phyloP scores from a whole-genome alignment of 2,113 vertebrate species.

The Sinocyclocheilus maitianheensis region DNA sequence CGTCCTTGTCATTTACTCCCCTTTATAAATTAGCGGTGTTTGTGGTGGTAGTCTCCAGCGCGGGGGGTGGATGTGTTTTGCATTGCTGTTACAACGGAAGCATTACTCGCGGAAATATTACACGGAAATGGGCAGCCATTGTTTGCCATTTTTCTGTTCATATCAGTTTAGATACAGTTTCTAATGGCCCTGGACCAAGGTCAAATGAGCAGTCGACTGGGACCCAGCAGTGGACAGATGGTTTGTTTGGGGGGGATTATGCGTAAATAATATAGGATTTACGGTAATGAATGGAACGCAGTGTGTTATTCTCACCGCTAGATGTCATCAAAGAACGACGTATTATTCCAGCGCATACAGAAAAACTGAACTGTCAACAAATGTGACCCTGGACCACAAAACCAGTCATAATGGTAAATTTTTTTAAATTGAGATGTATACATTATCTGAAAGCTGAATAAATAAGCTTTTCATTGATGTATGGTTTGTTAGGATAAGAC shows the following conservation, averaged over 20 bases:
- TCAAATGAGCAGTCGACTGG: constrained; percentile 22
- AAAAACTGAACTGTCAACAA: neutral
- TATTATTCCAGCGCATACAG: neutral
- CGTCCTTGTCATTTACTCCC: constrained; percentile 71
- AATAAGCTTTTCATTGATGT: no score
- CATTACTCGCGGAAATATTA: neutral
- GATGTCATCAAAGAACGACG: constrained; percentile 10
- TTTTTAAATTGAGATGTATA: no score
- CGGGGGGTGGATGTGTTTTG: neutral
- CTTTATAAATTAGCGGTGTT: constrained; percentile 42
- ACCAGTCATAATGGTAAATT: no score
- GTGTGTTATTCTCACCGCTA: neutral
- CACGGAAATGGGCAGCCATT: neutral
- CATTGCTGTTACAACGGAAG: neutral
- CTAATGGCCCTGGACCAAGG: neutral
- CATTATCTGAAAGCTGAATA: no score
- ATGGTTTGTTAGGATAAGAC: no score
- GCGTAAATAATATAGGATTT: constrained; percentile 17
- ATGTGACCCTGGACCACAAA: no score
- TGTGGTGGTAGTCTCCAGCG: neutral
- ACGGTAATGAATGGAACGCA: constrained; percentile 32
- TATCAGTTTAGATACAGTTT: neutral
- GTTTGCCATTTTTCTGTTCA: constrained; percentile 33
- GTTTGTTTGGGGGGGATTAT: neutral
- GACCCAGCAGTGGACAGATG: constrained; percentile 6